Percentiles rank a stretch among this genome's conserved stretches.
These are phyloP conservation scores for Venturia canescens DNA, from an alignment of 1,140 invertebrate genomes.

Conservation along the genomic window DNA sequence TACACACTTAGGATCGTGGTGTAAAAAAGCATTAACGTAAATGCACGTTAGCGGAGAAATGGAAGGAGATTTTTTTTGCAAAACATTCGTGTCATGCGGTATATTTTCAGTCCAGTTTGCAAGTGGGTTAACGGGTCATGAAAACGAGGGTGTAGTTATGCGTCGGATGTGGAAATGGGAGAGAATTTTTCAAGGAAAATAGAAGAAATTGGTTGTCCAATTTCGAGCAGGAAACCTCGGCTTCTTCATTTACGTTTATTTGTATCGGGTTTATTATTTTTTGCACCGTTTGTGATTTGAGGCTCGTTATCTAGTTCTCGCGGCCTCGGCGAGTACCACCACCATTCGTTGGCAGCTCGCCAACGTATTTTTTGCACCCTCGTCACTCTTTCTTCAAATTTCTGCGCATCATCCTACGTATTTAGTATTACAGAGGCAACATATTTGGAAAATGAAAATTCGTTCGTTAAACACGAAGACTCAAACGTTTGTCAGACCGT, in stretches of 20 bases:
- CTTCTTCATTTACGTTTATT: neutral
- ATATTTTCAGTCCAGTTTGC: constrained; percentile 7
- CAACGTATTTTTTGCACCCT: neutral
- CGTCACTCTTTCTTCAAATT: neutral
- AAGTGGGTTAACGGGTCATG: neutral
- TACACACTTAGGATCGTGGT: too few relatives aligned
- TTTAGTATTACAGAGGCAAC: too few relatives aligned
- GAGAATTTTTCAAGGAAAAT: neutral
- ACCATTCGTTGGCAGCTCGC: neutral
- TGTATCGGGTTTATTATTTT: neutral
- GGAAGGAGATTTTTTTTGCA: neutral
- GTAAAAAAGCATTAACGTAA: neutral
- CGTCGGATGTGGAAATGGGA: neutral
- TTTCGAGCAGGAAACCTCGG: neutral
- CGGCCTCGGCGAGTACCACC: neutral
- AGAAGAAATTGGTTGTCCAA: neutral
- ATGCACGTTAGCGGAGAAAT: neutral
- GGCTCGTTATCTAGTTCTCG: neutral
- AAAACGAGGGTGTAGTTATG: neutral
- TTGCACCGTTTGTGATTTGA: neutral
- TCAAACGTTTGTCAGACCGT: too few relatives aligned
- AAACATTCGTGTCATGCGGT: neutral
- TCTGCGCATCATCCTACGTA: too few relatives aligned
- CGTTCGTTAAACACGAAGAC: too few relatives aligned
- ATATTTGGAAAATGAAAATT: too few relatives aligned